Percentiles rank a stretch among this genome's conserved stretches.
Evolutionary conservation across 1,140 invertebrate species (phyloP).

Genomic region (Drosophila seguyi): DNA sequence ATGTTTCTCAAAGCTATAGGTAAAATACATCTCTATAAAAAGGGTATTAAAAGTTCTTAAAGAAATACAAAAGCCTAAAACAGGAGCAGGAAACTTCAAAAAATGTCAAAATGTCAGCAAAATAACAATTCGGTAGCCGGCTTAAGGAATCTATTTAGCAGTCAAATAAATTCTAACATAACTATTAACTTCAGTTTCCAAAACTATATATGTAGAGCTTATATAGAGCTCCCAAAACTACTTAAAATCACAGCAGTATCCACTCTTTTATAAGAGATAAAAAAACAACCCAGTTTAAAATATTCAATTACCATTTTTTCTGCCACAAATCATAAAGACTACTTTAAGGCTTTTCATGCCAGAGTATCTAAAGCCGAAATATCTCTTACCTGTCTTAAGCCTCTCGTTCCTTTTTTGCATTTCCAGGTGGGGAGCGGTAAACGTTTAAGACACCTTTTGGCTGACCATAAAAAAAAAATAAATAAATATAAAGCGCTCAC

Average conservation of each 20-base stretch:
- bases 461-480: conserved; percentile 35
- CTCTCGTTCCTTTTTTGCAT: neutral
- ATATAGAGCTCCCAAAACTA: neutral
- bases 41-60: neutral
- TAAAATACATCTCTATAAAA: too few species aligned
- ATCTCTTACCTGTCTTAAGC: conserved; percentile 31
- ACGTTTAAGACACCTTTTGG: conserved; percentile 80
- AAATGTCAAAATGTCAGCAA: neutral
- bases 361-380: conserved; percentile 18
- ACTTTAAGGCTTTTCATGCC: neutral
- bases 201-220: neutral
- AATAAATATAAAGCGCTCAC: conserved; percentile 1
- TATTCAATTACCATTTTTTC: neutral
- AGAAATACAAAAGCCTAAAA: neutral
- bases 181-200: neutral
- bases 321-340: neutral
- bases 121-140: neutral
- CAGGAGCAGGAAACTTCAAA: neutral
- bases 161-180: neutral
- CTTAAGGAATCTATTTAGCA: neutral
- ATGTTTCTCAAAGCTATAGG: too few species aligned
- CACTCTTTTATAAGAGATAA: neutral
- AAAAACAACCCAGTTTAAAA: neutral
- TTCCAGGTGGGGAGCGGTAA: conserved; percentile 39
- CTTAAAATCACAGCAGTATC: neutral